A percentile compares a stretch with the other conserved stretches of the same genome.
These are phyloP conservation scores for Steatornis caripensis DNA, from an alignment of 2,113 vertebrate genomes.

Conservation along the genomic window DNA sequence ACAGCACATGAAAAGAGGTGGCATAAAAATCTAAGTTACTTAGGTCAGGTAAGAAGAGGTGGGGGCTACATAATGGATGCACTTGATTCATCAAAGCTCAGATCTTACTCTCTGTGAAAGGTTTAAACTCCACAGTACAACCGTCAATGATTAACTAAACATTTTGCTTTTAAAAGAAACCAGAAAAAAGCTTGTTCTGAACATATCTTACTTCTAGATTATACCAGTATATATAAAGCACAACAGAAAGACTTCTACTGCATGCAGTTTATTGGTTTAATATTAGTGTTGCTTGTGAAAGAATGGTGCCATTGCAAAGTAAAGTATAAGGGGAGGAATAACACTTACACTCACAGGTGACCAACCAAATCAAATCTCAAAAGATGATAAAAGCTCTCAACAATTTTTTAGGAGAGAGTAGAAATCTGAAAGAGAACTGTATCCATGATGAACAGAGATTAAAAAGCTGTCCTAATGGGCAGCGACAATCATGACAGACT, in stretches of 20 bases:
- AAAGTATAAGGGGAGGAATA: too few relatives aligned
- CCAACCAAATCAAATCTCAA: too few relatives aligned
- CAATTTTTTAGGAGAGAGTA: too few relatives aligned
- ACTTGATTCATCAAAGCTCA: background rate
- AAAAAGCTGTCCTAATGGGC: too few relatives aligned
- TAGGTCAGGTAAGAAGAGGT: background rate
- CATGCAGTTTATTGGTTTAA: background rate
- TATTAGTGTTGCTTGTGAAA: too few relatives aligned
- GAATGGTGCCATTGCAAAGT: too few relatives aligned
- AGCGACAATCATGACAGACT: too few relatives aligned
- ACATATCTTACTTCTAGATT: background rate
- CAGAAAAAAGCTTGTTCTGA: background rate
- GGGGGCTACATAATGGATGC: accelerated
- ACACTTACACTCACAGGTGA: too few relatives aligned
- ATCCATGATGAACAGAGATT: too few relatives aligned
- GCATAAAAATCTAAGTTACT: background rate
- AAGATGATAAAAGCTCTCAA: too few relatives aligned
- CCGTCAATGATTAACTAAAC: background rate
- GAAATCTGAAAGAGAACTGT: too few relatives aligned
- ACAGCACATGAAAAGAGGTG: background rate
- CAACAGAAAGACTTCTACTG: background rate
- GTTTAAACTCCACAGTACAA: background rate
- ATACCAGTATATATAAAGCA: background rate
- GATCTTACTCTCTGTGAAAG: background rate
- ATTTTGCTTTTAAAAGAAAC: background rate